Conservation (phyloP, 2,797 vertebrate genomes). For the Macropus fuliginosus region DNA sequence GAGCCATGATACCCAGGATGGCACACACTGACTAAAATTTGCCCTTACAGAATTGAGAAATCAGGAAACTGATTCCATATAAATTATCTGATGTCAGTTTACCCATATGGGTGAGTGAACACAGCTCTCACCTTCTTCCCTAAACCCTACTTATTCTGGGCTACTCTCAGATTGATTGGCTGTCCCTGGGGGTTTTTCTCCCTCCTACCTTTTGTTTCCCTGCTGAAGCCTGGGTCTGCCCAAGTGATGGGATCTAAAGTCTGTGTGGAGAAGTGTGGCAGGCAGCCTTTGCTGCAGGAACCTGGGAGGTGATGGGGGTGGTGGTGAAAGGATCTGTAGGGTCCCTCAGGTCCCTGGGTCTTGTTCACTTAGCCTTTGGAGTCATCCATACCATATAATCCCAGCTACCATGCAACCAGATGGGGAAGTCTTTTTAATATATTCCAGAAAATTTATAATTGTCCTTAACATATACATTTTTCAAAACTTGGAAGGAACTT, state of each 20-base stretch:
- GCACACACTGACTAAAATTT: constrained; percentile 56
- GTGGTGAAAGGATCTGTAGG: not conserved
- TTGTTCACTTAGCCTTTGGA: constrained; percentile 1
- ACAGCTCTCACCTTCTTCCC: not conserved
- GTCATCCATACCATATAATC: not conserved
- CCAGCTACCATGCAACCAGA: not conserved
- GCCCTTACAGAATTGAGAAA: constrained; percentile 61
- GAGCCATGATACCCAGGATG: not conserved
- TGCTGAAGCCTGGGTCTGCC: not conserved
- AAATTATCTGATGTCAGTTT: constrained; percentile 8
- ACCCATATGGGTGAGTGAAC: constrained; percentile 11
- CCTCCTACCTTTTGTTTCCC: not conserved
- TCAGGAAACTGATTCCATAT: constrained; percentile 24
- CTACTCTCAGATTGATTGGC: not conserved
- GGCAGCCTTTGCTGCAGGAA: not conserved
- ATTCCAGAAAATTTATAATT: constrained; percentile 29
- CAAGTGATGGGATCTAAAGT: not conserved
- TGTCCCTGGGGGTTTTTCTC: not conserved
- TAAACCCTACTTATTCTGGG: not conserved
- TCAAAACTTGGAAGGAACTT: not conserved
- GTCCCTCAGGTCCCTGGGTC: not conserved
- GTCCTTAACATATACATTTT: constrained; percentile 11
- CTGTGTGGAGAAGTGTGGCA: not conserved
- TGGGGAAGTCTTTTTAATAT: not conserved
- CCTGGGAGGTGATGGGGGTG: not conserved